A percentile compares a stretch with the other conserved stretches of the same genome.
These are phyloP conservation scores for Hybos culiciformis DNA, from an alignment of 2,888 invertebrate genomes.

Conservation along the genomic window DNA sequence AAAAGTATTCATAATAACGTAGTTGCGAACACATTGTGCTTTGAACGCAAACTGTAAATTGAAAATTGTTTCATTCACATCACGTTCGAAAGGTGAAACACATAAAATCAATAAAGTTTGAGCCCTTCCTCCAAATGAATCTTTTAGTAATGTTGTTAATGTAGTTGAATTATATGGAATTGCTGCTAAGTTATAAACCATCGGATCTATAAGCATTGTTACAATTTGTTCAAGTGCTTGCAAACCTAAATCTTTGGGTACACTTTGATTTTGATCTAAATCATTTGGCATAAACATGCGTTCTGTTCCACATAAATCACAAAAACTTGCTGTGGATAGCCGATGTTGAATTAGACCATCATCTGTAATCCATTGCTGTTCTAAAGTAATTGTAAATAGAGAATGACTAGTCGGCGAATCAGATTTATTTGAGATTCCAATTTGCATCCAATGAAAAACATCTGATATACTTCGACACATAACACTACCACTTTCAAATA, in stretches of 20 bases:
- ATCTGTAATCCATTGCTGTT: slow-evolving; percentile 57
- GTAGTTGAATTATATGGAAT: slow-evolving; percentile 46
- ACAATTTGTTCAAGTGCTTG: slow-evolving; percentile 54
- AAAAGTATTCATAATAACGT: slow-evolving; percentile 57
- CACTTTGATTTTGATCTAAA: slow-evolving; percentile 36
- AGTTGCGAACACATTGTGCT: slow-evolving; percentile 54
- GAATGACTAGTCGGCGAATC: slow-evolving; percentile 45
- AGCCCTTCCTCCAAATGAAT: slow-evolving; percentile 62
- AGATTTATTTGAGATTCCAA: slow-evolving; percentile 47
- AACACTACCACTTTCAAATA: slow-evolving; percentile 41
- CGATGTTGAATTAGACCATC: slow-evolving; percentile 55
- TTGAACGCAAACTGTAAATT: slow-evolving; percentile 52
- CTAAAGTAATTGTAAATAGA: slow-evolving; percentile 57
- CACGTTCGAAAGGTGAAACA: slow-evolving; percentile 53
- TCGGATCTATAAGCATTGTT: slow-evolving; percentile 40
- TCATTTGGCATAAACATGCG: slow-evolving; percentile 37
- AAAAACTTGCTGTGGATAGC: slow-evolving; percentile 60
- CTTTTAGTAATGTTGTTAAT: slow-evolving; percentile 52
- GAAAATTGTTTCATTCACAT: slow-evolving; percentile 54
- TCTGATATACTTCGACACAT: slow-evolving; percentile 48
- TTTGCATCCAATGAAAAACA: slow-evolving; percentile 54
- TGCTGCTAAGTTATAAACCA: slow-evolving; percentile 25
- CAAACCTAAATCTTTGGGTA: slow-evolving; percentile 47
- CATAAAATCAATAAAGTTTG: slow-evolving; percentile 60
- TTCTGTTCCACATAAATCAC: slow-evolving; percentile 49